Percentiles rank a stretch among this genome's conserved stretches.
These are phyloP conservation scores for Hyperoplus lanceolatus DNA, from an alignment of 2,797 vertebrate genomes.

Conservation along the genomic window DNA sequence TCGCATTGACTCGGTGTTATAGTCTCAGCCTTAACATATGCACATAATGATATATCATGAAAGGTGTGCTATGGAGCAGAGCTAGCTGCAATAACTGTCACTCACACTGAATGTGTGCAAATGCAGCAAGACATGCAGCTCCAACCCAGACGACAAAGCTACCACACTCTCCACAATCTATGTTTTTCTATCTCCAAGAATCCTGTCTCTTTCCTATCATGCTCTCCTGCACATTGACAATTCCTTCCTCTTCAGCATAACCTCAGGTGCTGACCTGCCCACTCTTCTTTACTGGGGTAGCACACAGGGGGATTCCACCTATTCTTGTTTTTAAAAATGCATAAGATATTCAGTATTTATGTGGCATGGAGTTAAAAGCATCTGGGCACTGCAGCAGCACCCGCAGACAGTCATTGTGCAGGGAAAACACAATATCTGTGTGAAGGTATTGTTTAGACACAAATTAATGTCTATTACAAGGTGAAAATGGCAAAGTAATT, in stretches of 20 bases:
- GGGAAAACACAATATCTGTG: slow-evolving; percentile 11
- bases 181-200: slow-evolving; percentile 15
- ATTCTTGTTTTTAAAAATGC: slow-evolving; percentile 12
- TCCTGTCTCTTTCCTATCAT: slow-evolving; percentile 19
- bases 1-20: slow-evolving; percentile 56
- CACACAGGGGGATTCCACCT: slow-evolving; percentile 44
- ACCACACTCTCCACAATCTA: slow-evolving; percentile 20
- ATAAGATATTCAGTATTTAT: slow-evolving; percentile 66
- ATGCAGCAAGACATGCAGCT: slow-evolving; percentile 45
- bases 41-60: slow-evolving; percentile 63
- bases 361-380: slow-evolving; percentile 43
- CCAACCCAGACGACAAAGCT: slow-evolving; percentile 9
- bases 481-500: slow-evolving; percentile 44
- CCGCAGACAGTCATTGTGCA: slow-evolving; percentile 5
- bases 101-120: slow-evolving; percentile 17
- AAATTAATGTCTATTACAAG: slow-evolving; percentile 25
- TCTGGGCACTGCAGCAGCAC: slow-evolving; percentile 54
- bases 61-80: slow-evolving; percentile 51
- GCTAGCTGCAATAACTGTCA: slow-evolving; percentile 44
- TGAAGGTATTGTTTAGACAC: slow-evolving; percentile 36
- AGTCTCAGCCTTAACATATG: slow-evolving; percentile 36
- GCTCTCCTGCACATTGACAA: slow-evolving; percentile 33
- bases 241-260: slow-evolving; percentile 29
- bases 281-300: slow-evolving; percentile 23
- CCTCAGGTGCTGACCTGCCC: slow-evolving; percentile 29